Base-by-base conservation (phyloP, 1,140 invertebrate species). In the Drosophila virilis region DNA sequence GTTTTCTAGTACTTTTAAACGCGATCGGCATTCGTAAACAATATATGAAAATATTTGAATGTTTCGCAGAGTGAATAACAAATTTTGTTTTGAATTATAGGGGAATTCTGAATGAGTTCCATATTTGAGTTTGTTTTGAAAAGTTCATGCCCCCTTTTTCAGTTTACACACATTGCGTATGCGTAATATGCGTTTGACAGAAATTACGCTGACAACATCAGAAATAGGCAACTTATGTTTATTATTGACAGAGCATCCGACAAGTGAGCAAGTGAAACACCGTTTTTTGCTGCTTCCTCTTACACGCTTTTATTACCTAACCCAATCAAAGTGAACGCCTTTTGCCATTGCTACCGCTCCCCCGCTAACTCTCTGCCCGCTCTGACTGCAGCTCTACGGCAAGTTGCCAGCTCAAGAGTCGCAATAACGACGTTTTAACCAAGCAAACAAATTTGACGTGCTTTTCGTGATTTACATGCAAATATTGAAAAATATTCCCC, bases 401-500 rank as follows among this genome's bases (percentile, higher is more conserved):
- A 7, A 33, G 52, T 67, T 35, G 1, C 62, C 13, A n/a, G 15
- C 46, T 33, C 9, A n/a, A 60, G 58, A 86, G 79, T 81, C 83
- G 84, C 84, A 88, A 88, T 88, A 88, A 88, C 83, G 79, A 83
- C 77, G 88, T 86, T 83, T 83, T 83, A 90, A 90, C 86, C 81
- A 91, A 84, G 80, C 80, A 88, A 88, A 89, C 79, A 91, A 82
- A 80, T 90, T 91, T 91, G 89, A 91, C 89, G 89, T 91, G 90
- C 89, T 89, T 91, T 91, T 85, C 89, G 89, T 91, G 89, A 91
- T 91, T 91, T 91, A 83, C 89, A 91, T 91, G 89, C 89, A 91
- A 91, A 91, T 91, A 91, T 90, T 89, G 84, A 89, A 89, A 89
- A 89, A 89, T 89, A 89, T 89, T 89, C 84, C 84, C 84, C 84